These are phyloP conservation scores for Drosophila gaucha DNA, from an alignment of 2,888 invertebrate genomes.

Conservation along the genomic window DNA sequence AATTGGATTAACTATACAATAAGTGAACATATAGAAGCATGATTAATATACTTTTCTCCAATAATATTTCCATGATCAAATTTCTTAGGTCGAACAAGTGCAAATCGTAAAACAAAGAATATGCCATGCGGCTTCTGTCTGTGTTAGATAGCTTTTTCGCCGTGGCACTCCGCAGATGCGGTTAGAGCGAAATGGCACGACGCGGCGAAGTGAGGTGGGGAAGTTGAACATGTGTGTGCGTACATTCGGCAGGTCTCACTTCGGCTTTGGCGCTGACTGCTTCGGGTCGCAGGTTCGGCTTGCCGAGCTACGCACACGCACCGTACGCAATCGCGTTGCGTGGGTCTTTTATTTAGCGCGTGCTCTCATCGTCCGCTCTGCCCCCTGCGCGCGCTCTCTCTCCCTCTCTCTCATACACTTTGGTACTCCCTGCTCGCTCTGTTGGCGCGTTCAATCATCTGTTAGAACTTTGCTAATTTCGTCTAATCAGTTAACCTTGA, in stretches of 20 bases:
- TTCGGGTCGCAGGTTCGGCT: constrained; percentile 26
- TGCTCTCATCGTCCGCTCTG: constrained; percentile 62
- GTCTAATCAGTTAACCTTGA: constrained; percentile 82
- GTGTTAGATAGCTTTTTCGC: constrained; percentile 34
- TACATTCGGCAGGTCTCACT: constrained; percentile 35
- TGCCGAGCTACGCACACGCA: constrained; percentile 62
- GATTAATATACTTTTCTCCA: too few relatives aligned
- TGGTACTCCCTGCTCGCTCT: constrained; percentile 1
- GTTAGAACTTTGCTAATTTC: constrained; percentile 76
- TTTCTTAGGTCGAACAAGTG: background rate
- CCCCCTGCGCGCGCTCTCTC: background rate
- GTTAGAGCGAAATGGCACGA: background rate
- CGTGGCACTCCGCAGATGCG: background rate
- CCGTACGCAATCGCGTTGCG: constrained; percentile 53
- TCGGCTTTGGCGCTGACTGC: background rate
- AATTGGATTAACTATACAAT: constrained; percentile 15
- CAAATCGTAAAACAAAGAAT: background rate
- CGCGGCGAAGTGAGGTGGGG: background rate
- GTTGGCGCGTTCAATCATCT: constrained; percentile 60
- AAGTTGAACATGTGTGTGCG: constrained; percentile 58
- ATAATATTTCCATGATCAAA: background rate
- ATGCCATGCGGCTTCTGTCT: constrained; percentile 29
- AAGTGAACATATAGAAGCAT: background rate
- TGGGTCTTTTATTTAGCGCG: constrained; percentile 71
- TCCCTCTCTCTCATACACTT: background rate